phyloP scores from a whole-genome alignment of 1,140 invertebrate species.

The Brachystomella parvula region DNA sequence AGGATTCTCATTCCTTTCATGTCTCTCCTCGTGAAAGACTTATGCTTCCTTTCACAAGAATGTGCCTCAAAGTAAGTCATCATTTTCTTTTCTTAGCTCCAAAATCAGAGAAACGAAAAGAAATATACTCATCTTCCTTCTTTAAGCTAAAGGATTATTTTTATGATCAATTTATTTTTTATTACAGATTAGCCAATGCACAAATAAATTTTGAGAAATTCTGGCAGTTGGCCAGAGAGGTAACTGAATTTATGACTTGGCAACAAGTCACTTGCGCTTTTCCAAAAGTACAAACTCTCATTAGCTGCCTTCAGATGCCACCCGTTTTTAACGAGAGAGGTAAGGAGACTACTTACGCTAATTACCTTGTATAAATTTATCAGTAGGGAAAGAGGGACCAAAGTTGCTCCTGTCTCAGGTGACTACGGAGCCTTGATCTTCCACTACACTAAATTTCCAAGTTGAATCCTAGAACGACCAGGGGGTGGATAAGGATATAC shows the following conservation, averaged over 20 bases:
- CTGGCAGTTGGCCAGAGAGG: slow-evolving; percentile 79
- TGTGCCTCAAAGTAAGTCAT: slow-evolving; percentile 65
- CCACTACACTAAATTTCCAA: too few species aligned
- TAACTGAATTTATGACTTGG: slow-evolving; percentile 80
- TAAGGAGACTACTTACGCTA: slow-evolving; percentile 43
- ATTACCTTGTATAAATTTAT: background rate
- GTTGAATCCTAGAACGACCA: background rate
- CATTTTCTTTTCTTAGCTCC: background rate
- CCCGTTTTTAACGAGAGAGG: slow-evolving; percentile 73
- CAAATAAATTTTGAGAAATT: slow-evolving; percentile 87
- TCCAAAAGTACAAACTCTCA: slow-evolving; percentile 65
- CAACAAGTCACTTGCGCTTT: slow-evolving; percentile 80
- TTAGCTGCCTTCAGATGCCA: slow-evolving; percentile 69
- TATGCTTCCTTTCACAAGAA: slow-evolving; percentile 80
- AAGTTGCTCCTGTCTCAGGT: too few species aligned
- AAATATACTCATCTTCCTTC: background rate
- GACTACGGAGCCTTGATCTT: too few species aligned
- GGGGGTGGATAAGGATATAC: background rate
- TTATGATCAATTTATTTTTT: slow-evolving; percentile 12
- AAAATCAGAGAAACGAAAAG: background rate
- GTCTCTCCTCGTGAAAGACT: slow-evolving; percentile 78
- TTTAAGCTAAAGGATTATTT: background rate
- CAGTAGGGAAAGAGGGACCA: background rate
- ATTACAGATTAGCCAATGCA: slow-evolving; percentile 65
- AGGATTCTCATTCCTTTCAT: slow-evolving; percentile 84